Evolutionary conservation across 1,140 invertebrate genomes (phyloP), one percentile per base, ranked within the genome.

Genomic region (Laodelphax striatellus): DNA sequence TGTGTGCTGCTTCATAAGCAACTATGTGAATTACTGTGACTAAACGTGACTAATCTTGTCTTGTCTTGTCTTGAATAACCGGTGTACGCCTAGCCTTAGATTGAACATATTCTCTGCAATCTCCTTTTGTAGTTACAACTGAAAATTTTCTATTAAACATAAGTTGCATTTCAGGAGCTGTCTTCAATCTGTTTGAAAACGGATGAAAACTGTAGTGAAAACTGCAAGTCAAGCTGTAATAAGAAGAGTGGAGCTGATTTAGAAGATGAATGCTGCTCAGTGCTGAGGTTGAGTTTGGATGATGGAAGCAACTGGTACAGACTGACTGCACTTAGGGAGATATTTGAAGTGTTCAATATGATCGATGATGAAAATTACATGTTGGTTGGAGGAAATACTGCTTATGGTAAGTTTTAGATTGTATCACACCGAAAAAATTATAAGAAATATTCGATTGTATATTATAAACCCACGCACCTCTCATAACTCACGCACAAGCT

Each of bases 341-440:
- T 67, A 56, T 65, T 67, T 31, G 63, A 66, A 52, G 52, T 67
- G 22, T 28, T 63, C 13, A 58, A 64, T 57, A 61, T 65, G 58
- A 58, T 56, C 10, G 64, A 57, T 13, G 55, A 66, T 28, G 66
- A 69, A 9, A 71, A 69, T 50, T 87, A 84, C 63, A 75, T 77
- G 63, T 65, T 86, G 4, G 75, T 85, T 13, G 80, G 81, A 21
- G 84, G 84, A 46, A 86, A 86, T 66, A 86, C 84, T 2, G 82
- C 78, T 14, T 79, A 80, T 71, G 84, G 84, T 84, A 66, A 66
- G 60, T 55, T 44, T 17, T 17, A 44, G 57, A 59, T 28, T 43
- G 17, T 4, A 28, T 28, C n/a, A n/a, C n/a, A n/a, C n/a, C n/a
- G n/a, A n/a, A n/a, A n/a, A n/a, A n/a, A n/a, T n/a, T n/a, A n/a